Evolutionary conservation across 2,113 vertebrate genomes (phyloP).

Genomic region (Pseudorectes ferrugineus): DNA sequence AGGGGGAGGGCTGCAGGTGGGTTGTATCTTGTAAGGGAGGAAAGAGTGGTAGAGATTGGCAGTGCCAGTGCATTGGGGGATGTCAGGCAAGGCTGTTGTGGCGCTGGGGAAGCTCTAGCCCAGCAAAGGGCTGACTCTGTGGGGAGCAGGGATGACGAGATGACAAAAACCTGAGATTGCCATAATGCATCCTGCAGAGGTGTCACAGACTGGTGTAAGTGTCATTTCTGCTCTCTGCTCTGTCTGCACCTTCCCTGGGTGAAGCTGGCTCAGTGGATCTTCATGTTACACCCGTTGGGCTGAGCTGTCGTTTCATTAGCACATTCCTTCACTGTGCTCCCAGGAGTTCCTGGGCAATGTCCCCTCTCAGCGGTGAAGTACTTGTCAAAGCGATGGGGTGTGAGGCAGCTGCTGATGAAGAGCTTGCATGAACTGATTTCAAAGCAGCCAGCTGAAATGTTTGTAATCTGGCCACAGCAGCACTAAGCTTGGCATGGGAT

Average conservation of each 20-base stretch:
- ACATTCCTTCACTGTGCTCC: not conserved
- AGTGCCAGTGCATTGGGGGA: not conserved
- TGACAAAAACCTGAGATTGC: not conserved
- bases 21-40: not conserved
- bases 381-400: not conserved
- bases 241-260: not conserved
- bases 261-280: not conserved
- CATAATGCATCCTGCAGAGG: not conserved
- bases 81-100: not conserved
- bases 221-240: not conserved
- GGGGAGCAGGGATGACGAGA: not conserved
- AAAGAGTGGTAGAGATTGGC: not conserved
- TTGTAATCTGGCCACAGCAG: not conserved
- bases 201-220: not conserved
- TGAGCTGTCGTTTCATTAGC: not conserved
- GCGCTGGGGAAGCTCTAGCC: not conserved
- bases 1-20: not conserved
- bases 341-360: not conserved
- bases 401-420: not conserved
- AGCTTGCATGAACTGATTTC: not conserved
- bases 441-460: not conserved
- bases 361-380: not conserved
- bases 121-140: not conserved
- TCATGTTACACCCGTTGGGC: not conserved
- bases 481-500: not conserved